Percentiles rank a stretch among this genome's conserved stretches.
These are phyloP conservation scores for Chrysocyon brachyurus DNA, from an alignment of 2,797 vertebrate species.

Conservation along the genomic window DNA sequence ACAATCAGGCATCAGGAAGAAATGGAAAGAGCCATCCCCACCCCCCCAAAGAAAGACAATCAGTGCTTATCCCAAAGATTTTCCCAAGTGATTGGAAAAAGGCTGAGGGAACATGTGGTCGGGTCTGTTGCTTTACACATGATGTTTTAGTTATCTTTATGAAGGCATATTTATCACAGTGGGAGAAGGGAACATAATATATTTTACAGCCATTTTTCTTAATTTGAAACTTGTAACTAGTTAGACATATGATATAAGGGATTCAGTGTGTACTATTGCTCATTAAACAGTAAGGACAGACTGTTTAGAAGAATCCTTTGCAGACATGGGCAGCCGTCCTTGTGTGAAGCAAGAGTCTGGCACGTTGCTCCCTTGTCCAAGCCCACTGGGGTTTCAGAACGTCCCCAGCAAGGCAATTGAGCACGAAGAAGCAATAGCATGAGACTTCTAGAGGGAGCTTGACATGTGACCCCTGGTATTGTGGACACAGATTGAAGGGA, in stretches of 20 bases:
- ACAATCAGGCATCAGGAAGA: not conserved
- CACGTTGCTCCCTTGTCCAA: no score
- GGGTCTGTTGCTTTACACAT: not conserved
- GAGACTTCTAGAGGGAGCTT: not conserved
- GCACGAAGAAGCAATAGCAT: fast-evolving
- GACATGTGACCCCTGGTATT: not conserved
- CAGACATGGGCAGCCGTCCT: not conserved
- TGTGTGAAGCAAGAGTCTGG: not conserved
- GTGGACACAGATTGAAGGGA: not conserved
- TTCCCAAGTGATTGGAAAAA: not conserved
- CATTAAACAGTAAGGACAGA: not conserved
- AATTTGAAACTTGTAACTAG: not conserved
- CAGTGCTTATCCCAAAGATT: not conserved
- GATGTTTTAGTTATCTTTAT: not conserved
- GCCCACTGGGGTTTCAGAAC: not conserved
- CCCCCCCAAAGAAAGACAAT: fast-evolving
- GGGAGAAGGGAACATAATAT: not conserved
- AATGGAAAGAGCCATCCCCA: not conserved
- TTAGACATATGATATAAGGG: not conserved
- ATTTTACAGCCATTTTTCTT: not conserved
- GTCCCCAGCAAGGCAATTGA: fast-evolving
- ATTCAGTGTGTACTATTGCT: not conserved
- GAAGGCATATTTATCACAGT: not conserved
- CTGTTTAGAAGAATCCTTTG: not conserved
- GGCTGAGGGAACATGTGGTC: not conserved